Conservation (phyloP, 2,888 invertebrate species). For the Dolichomitus sp. region DNA sequence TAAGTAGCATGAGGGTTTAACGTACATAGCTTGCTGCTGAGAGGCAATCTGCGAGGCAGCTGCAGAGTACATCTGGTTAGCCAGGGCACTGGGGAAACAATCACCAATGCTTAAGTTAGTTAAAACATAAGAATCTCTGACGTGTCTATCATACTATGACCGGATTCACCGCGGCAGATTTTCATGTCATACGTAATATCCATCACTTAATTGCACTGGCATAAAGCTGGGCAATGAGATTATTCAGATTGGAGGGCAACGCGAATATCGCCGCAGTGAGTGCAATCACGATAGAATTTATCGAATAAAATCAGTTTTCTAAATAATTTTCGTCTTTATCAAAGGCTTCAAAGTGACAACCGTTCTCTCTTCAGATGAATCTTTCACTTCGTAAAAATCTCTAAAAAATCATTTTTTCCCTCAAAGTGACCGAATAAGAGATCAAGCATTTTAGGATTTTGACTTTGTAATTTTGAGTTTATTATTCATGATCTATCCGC, state of each 20-base stretch:
- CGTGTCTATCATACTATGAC: conserved; percentile 62
- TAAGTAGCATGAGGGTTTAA: conserved; percentile 86
- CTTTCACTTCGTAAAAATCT: not conserved
- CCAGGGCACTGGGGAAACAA: conserved; percentile 96
- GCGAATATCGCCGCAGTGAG: conserved; percentile 48
- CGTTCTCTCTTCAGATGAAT: not conserved
- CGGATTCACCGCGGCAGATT: conserved; percentile 58
- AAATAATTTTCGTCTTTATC: not conserved
- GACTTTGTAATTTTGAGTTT: not conserved
- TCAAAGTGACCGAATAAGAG: not conserved
- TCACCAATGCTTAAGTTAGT: conserved; percentile 86
- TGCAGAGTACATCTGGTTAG: conserved; percentile 95
- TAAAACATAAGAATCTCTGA: conserved; percentile 81
- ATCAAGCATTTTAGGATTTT: not conserved
- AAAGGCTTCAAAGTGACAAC: not conserved
- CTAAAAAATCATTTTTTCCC: not conserved
- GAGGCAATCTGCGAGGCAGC: conserved; percentile 96
- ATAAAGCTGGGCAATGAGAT: conserved; percentile 58
- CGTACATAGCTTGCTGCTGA: conserved; percentile 98
- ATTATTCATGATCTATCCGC: not conserved
- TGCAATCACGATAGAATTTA: conserved; percentile 40
- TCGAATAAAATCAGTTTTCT: not conserved
- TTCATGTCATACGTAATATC: not conserved
- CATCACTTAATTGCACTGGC: not conserved
- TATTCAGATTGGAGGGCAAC: not conserved